Evolutionary conservation across 2,888 invertebrate genomes (phyloP), one percentile per base, ranked within the genome.

Genomic region (Acleris sparsana): DNA sequence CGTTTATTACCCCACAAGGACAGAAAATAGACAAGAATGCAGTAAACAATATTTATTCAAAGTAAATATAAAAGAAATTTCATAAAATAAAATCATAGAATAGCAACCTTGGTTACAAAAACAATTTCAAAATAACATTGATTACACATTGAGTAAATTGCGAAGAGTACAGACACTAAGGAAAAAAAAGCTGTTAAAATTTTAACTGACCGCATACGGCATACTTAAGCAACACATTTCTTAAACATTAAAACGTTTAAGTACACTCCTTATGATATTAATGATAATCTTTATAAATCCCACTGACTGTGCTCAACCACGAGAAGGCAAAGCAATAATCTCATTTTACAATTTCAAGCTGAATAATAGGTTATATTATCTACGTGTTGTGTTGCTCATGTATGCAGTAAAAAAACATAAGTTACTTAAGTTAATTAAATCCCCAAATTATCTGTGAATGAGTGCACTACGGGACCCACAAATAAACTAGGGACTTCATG

Each of bases 81-180:
- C 48, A 57, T 61, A 46, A 25, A 13, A 62, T 66, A 66, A 66
- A 57, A 66, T 62, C 44, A 56, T 17, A 57, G 16, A 66, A 62
- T 53, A 66, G 66, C 66, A 66, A 66, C 61, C 66, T 17, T 39
- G 33, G 61, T 39, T 56, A 48, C 61, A 61, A 39, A 57, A 62
- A 56, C 46, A 56, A 20, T 29, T 43, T 43, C 13, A 33, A 55
- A n/a, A 48, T 51, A 43, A 53, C 46, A 44, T 43, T 22, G 44
- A 53, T 51, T 55, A 60, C n/a, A 56, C n/a, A 52, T 52, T 33
- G 33, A 61, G 22, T 61, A 57, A 55, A 52, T 43, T 29, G 20
- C 51, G 17, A 51, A 29, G 48, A 52, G 16, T 43, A 7, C 46
- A 44, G 18, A 18, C 5, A 62, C 11, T 18, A 43, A 20, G 18